Evolutionary conservation across 1,140 invertebrate species (phyloP), one percentile per base, ranked within the genome.

Genomic region (Antheraea mylitta): DNA sequence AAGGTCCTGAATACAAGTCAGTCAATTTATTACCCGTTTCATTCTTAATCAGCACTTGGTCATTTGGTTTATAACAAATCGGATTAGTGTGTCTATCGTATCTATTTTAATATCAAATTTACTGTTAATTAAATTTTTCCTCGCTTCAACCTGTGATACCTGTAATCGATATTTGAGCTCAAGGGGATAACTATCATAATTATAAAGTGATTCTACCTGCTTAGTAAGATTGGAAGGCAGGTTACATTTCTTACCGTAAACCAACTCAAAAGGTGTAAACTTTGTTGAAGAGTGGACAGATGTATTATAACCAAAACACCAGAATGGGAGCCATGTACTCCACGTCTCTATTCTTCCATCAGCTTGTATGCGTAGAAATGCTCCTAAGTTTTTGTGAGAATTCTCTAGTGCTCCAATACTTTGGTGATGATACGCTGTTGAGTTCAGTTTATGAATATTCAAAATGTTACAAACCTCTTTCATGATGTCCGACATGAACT

Each of bases 321-420:
- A 77, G 65, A 30, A 74, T 0, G 69, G 70, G 6, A 77, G 37
- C 75, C 75, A 77, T 3, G n/a, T 16, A 38, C 76, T 77, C 73
- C 76, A 75, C 13, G 64, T n/a, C 7, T 69, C 58, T 5, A 58
- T 7, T 22, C 62, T 58, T 6, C 64, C 62, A 9, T 65, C 60
- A 22, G 18, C 16, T 18, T 73, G 48, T 11, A 78, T 78, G 30
- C 71, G 62, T 16, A 78, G 61, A 68, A 65, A 77, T 1, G 68
- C 6, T 37, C 63, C 22, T 30, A 30, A 30, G 22, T 30, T 30
- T 30, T 30, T 30, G 22, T 30, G 22, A 30, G 22, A 30, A 58
- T 73, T 70, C 61, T 78, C 75, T 18, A 72, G 16, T 11, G 68
- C 63, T 4, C 73, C 68, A n/a, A 30, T 30, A 30, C 22, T 30